These are phyloP conservation scores for Melanotaenia parkinsoni DNA, from an alignment of 2,797 vertebrate genomes.

Conservation along the genomic window DNA sequence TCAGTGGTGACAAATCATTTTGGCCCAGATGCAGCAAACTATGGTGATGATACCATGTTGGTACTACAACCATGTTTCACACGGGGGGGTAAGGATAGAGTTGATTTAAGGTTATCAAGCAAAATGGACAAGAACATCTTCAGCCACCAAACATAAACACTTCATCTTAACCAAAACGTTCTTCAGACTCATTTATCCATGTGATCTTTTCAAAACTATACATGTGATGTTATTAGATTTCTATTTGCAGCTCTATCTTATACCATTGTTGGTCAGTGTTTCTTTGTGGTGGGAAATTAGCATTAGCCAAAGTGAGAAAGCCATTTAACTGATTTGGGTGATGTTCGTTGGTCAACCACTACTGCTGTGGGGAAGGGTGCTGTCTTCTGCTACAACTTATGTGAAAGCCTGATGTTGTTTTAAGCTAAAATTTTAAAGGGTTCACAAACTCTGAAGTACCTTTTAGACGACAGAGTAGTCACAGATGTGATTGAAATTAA, in stretches of 20 bases:
- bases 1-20: not conserved
- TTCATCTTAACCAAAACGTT: not conserved
- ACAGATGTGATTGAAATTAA: constrained; percentile 9
- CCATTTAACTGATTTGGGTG: not conserved
- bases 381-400: not conserved
- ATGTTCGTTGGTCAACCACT: not conserved
- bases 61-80: not conserved
- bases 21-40: not conserved
- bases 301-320: not conserved
- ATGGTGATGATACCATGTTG: not conserved
- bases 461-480: not conserved
- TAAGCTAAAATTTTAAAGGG: not conserved
- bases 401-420: not conserved
- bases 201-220: not conserved
- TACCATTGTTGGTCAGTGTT: not conserved
- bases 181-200: not conserved
- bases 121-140: not conserved
- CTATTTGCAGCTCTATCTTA: not conserved
- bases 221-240: not conserved
- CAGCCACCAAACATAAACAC: not conserved
- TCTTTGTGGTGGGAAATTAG: not conserved
- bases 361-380: not conserved
- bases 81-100: too few relatives aligned
- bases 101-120: not conserved
- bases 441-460: not conserved